Conservation (phyloP, 2,888 invertebrate species). For the Frankliniella fusca region DNA sequence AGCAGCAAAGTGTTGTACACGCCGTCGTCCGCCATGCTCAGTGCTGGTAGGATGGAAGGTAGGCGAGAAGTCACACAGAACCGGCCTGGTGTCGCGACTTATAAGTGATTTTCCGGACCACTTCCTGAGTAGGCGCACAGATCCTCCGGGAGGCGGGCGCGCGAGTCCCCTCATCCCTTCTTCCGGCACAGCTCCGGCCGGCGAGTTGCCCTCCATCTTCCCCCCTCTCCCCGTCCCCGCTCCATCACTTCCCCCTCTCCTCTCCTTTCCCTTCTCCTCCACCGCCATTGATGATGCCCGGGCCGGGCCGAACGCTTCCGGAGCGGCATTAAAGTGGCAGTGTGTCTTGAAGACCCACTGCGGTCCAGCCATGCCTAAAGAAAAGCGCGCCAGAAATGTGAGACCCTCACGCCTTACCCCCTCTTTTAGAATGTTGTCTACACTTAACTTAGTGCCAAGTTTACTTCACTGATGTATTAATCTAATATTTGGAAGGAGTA, state of each 20-base stretch:
- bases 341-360: too few relatives aligned
- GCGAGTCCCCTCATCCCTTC: neutral
- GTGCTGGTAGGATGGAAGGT: neutral
- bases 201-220: neutral
- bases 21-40: neutral
- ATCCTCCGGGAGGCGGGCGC: neutral
- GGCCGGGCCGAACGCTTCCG: neutral
- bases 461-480: neutral
- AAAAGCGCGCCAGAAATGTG: neutral
- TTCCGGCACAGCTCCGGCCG: neutral
- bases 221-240: neutral
- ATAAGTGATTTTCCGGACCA: neutral
- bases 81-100: neutral
- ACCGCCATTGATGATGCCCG: neutral
- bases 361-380: neutral
- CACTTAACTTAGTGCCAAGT: neutral
- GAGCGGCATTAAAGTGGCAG: too few relatives aligned
- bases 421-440: neutral
- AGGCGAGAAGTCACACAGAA: neutral
- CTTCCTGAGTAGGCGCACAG: neutral
- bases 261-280: neutral
- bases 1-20: neutral
- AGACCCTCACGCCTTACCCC: neutral
- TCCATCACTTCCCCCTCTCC: neutral
- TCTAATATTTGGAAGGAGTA: neutral